Base-by-base conservation (phyloP, 2,888 invertebrate species). In the Noctuana brunneofusca region DNA sequence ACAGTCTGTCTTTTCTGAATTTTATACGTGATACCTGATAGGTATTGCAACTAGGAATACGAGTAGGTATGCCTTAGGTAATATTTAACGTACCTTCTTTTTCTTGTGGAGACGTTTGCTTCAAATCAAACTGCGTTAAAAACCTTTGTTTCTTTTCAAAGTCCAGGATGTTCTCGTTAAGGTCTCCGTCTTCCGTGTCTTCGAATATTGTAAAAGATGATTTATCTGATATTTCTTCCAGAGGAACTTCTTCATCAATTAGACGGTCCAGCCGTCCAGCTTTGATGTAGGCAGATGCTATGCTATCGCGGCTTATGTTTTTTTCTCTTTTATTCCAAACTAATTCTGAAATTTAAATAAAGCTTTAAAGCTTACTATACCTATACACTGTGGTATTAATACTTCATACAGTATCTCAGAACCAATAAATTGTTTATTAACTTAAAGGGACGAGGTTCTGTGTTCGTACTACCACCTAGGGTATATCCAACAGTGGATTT, bases 261-360 rank as follows among this genome's bases (percentile, higher is more conserved):
- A 84, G 69, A 8, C 75, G 68, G 64, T 87, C 86, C 14, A 88
- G 69, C 6, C 85, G 73, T 0, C 88, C 87, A 1, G 81, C 85
- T 14, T 88, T 75, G 38, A 89, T 83, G 68, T 86, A 87, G 0
- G 92, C 93, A n/a, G 90, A 86, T 2, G 92, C 92, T 63, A 93
- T 89, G 0, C 92, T 87, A 68, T 93, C 93, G 48, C 84, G 74
- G 67, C 78, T 85, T 38, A 92, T 75, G 49, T 93, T 88, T 63
- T 92, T 92, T 71, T 94, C 94, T 75, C 94, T 88, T 65, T 93
- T 93, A 48, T 92, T 90, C 56, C 95, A 78, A 76, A 95, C 93
- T 73, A 93, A 87, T 65, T 85, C 90, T 90, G 80, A 5, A 69
- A 53, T 32, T 38, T 3, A 11, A 35, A 12, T 38, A n/a, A n/a